A percentile compares a stretch with the other conserved stretches of the same genome.
Evolutionary conservation across 2,113 vertebrate species (phyloP).

Genomic region (Mionectes macconnelli): DNA sequence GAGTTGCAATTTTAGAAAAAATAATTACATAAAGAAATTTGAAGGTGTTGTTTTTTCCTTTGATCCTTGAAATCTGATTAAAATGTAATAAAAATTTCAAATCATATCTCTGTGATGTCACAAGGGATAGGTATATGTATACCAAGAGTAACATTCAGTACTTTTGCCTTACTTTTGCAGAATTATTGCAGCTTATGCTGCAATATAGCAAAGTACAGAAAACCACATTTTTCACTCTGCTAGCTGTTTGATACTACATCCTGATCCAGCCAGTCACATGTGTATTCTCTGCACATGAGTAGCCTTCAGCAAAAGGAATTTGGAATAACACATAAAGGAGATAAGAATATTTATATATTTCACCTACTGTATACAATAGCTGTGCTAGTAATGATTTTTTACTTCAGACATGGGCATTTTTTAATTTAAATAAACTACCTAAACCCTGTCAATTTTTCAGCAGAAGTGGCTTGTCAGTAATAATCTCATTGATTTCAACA

Average conservation of each 20-base stretch:
- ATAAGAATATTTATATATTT: not conserved
- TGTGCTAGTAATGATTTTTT: not conserved
- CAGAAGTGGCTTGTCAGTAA: not conserved
- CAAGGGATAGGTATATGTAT: not conserved
- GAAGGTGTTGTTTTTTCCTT: not conserved
- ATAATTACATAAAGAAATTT: not conserved
- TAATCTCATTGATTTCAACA: not conserved
- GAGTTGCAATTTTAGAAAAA: not conserved
- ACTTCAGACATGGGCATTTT: not conserved
- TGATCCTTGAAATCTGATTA: not conserved
- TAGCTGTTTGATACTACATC: not conserved
- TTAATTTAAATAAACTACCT: not conserved
- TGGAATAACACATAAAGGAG: not conserved
- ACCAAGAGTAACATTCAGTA: not conserved
- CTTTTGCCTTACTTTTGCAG: not conserved
- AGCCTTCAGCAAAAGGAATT: not conserved
- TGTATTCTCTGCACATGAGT: not conserved
- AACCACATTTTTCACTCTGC: not conserved
- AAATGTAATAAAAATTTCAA: constrained; percentile 13
- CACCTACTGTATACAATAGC: not conserved
- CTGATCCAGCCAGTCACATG: not conserved
- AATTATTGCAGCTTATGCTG: not conserved
- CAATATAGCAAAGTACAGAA: not conserved
- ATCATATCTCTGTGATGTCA: not conserved
- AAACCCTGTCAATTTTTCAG: not conserved